A percentile compares a stretch with the other conserved stretches of the same genome.
Conservation (phyloP, 53 echinoderm and acorn worm species). For the Henricia sp. region DNA sequence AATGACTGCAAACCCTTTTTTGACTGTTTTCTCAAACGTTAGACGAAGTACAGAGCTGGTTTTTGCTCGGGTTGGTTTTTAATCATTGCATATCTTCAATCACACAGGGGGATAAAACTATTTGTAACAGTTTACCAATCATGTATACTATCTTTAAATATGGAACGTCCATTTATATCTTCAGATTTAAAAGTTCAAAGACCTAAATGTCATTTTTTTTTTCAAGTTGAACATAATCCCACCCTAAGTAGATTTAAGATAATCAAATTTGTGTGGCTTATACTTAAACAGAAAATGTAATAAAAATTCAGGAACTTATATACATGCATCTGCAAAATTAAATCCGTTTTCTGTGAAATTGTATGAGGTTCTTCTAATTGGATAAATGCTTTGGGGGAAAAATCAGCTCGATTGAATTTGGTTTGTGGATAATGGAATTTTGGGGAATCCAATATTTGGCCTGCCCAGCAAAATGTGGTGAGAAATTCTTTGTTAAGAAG, state of each 20-base stretch:
- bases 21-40: too few species aligned
- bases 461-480: background rate
- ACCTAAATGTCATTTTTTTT: slow-evolving; percentile 7
- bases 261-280: slow-evolving; percentile 22
- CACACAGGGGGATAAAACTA: too few species aligned
- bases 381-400: slow-evolving; percentile 9
- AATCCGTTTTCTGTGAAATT: background rate
- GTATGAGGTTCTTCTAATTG: slow-evolving; percentile 13
- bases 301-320: slow-evolving; percentile 4
- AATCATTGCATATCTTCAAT: too few species aligned
- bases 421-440: slow-evolving; percentile 29
- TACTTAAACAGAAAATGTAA: slow-evolving; percentile 38
- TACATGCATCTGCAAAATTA: background rate
- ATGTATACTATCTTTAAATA: too few species aligned
- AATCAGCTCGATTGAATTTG: slow-evolving; percentile 54
- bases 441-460: slow-evolving; percentile 39
- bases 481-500: too few species aligned
- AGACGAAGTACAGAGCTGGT: too few species aligned
- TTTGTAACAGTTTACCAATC: too few species aligned
- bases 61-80: too few species aligned
- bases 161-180: too few species aligned
- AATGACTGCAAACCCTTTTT: too few species aligned
- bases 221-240: background rate
- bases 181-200: background rate
- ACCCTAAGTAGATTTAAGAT: background rate